Percentiles rank a stretch among this genome's conserved stretches.
Conservation (phyloP, 2,888 invertebrate genomes). For the Anthophora plumipes region DNA sequence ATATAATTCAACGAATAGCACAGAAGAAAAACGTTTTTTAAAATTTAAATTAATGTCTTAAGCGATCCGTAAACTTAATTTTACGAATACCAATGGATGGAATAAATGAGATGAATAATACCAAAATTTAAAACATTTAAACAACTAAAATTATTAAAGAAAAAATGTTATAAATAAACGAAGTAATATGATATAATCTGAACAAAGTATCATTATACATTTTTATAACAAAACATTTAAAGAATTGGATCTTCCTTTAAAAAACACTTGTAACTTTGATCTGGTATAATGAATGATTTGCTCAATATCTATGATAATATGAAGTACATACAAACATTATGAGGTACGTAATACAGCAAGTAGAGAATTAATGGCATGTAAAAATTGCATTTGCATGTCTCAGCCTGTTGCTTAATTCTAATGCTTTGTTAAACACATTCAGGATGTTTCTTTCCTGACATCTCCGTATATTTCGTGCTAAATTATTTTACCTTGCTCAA, state of each 20-base stretch:
- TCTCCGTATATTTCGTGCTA: neutral
- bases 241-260: too few relatives aligned
- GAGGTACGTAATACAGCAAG: constrained; percentile 36
- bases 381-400: constrained; percentile 56
- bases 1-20: neutral
- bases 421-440: constrained; percentile 23
- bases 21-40: neutral
- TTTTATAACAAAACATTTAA: too few relatives aligned
- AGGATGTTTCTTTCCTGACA: constrained; percentile 1
- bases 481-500: neutral
- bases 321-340: constrained; percentile 9
- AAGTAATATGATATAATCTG: neutral
- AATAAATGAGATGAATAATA: neutral
- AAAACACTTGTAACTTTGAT: too few relatives aligned
- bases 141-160: too few relatives aligned
- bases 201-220: too few relatives aligned
- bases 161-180: too few relatives aligned
- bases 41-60: constrained; percentile 10
- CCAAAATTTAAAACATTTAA: neutral
- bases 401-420: constrained; percentile 42
- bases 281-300: neutral
- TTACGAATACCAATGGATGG: too few relatives aligned
- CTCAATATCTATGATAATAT: neutral
- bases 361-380: constrained; percentile 36
- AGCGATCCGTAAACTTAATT: neutral